phyloP scores from a whole-genome alignment of 2,797 vertebrate genomes.

The Huso huso region DNA sequence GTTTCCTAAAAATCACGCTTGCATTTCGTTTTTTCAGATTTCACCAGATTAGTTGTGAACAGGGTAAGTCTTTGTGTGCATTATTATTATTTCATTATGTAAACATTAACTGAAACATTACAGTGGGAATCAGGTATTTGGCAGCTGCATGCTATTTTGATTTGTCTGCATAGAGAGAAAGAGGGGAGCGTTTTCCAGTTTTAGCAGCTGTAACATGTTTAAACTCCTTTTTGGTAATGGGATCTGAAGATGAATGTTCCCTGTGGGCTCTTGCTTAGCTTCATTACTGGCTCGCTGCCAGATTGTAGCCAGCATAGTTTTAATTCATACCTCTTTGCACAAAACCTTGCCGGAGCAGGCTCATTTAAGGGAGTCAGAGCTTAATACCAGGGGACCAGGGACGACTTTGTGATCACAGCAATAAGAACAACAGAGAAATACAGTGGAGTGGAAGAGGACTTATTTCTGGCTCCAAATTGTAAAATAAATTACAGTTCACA shows the following conservation, averaged over 20 bases:
- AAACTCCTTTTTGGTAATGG: conserved; percentile 83
- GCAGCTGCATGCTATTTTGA: conserved; percentile 68
- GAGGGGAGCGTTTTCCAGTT: conserved; percentile 61
- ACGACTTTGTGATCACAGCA: too few species aligned
- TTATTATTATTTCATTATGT: conserved; percentile 76
- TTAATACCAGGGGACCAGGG: background rate
- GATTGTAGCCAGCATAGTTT: conserved; percentile 59
- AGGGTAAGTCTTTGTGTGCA: conserved; percentile 64
- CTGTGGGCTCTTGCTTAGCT: conserved; percentile 71
- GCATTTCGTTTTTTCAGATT: conserved; percentile 27
- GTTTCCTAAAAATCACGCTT: conserved; percentile 16
- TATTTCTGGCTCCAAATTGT: too few species aligned
- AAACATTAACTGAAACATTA: conserved; percentile 80
- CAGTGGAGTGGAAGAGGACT: too few species aligned
- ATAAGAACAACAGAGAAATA: too few species aligned
- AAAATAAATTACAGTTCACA: too few species aligned
- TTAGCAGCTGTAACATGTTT: conserved; percentile 91
- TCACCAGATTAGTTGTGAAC: conserved; percentile 55
- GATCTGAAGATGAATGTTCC: conserved; percentile 86
- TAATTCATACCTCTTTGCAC: conserved; percentile 60
- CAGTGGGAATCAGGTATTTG: conserved; percentile 82
- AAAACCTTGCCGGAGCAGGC: conserved; percentile 67
- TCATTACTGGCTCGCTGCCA: conserved; percentile 67
- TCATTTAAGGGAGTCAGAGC: conserved; percentile 43
- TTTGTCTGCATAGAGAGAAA: conserved; percentile 61